These are phyloP conservation scores for Lemur catta DNA, from an alignment of 2,797 vertebrate genomes.

Conservation along the genomic window DNA sequence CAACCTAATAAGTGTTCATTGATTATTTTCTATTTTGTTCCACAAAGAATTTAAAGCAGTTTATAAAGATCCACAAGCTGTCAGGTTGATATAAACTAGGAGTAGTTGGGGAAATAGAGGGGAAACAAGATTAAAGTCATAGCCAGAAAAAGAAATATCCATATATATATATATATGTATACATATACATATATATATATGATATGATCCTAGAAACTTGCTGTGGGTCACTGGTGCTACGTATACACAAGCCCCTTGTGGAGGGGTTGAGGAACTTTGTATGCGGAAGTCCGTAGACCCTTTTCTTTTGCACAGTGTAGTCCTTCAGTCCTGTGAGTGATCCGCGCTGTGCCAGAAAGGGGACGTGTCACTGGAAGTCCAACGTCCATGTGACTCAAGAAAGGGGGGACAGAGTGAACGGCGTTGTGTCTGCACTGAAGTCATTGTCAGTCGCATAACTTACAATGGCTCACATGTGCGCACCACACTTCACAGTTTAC, in stretches of 20 bases:
- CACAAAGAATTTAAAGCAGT: background rate
- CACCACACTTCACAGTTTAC: background rate
- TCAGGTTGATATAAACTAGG: background rate
- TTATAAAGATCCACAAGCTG: background rate
- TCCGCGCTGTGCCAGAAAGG: background rate
- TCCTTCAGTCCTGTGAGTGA: background rate
- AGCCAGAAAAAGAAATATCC: background rate
- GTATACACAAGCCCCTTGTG: background rate
- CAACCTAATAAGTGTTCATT: background rate
- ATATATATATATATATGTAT: no score
- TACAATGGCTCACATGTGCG: background rate
- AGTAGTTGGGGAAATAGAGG: background rate
- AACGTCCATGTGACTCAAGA: background rate
- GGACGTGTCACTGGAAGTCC: background rate
- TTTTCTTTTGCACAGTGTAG: background rate
- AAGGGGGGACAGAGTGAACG: background rate
- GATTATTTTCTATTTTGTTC: background rate
- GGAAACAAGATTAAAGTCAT: background rate
- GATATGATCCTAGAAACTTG: background rate
- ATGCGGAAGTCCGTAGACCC: background rate
- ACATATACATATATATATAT: no score
- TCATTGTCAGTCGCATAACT: background rate
- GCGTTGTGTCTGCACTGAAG: background rate
- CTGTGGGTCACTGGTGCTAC: background rate
- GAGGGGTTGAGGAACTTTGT: background rate